These are phyloP conservation scores for Apostichopus japonicus DNA, from an alignment of 35 echinoderm and acorn worm genomes.

Conservation along the genomic window DNA sequence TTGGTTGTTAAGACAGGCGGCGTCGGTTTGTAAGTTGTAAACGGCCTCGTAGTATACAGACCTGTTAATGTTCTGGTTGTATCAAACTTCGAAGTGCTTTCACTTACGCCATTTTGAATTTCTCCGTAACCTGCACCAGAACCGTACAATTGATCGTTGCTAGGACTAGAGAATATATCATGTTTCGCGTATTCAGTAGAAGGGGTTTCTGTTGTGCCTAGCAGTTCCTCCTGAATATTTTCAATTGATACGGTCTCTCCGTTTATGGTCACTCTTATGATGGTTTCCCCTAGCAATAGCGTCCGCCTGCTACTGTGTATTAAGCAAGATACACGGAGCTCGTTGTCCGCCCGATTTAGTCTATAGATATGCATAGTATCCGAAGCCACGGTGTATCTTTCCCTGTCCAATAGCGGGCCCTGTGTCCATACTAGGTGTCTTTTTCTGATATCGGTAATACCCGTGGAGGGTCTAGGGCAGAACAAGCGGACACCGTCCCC, in stretches of 20 bases:
- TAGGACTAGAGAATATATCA: background rate
- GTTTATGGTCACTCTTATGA: conserved; percentile 28
- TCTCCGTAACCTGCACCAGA: background rate
- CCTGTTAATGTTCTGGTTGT: background rate
- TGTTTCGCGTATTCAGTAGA: background rate
- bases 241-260: background rate
- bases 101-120: background rate
- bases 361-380: conserved; percentile 12
- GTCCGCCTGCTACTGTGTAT: background rate
- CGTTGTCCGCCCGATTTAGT: background rate
- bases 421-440: background rate
- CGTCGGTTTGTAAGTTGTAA: background rate
- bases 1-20: background rate
- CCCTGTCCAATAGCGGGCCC: background rate
- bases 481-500: background rate
- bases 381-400: background rate
- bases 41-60: background rate
- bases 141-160: background rate
- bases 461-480: background rate
- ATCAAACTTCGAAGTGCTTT: background rate
- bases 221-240: too few relatives aligned
- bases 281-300: background rate
- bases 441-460: background rate
- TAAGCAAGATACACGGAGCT: background rate
- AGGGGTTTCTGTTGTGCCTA: background rate